These are phyloP conservation scores for Trigoniulus corallinus DNA, from an alignment of 1,140 invertebrate genomes.

Conservation along the genomic window DNA sequence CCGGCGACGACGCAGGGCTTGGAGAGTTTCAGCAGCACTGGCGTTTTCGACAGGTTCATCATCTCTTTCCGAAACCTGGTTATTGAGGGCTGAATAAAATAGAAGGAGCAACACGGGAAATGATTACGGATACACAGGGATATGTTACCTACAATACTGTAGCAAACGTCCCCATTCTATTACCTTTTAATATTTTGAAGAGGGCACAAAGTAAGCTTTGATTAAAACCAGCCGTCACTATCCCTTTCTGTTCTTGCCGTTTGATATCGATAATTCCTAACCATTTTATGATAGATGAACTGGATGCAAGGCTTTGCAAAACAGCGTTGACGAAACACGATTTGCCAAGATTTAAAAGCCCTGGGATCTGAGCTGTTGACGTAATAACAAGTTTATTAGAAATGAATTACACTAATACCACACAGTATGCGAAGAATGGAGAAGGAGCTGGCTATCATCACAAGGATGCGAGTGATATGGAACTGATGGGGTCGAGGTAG, in stretches of 20 bases:
- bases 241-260: too few species aligned
- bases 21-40: conserved; percentile 54
- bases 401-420: too few species aligned
- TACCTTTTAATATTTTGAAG: neutral
- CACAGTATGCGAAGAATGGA: too few species aligned
- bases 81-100: neutral
- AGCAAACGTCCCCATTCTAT: neutral
- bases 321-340: conserved; percentile 8
- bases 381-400: too few species aligned
- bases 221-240: too few species aligned
- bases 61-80: neutral
- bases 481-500: too few species aligned
- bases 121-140: neutral
- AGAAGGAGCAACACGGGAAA: neutral
- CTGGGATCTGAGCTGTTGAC: conserved; percentile 1
- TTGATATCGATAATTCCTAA: too few species aligned
- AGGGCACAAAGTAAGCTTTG: too few species aligned
- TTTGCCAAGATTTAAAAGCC: conserved; percentile 7
- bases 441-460: too few species aligned
- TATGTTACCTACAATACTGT: conserved; percentile 12
- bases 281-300: neutral
- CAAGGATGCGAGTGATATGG: too few species aligned
- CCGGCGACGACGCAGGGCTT: conserved; percentile 47
- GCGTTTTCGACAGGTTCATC: conserved; percentile 14
- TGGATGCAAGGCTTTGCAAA: conserved; percentile 4